A percentile compares a stretch with the other conserved stretches of the same genome.
Evolutionary conservation across 2,113 vertebrate genomes (phyloP).

Genomic region (Ibidorhyncha struthersii): DNA sequence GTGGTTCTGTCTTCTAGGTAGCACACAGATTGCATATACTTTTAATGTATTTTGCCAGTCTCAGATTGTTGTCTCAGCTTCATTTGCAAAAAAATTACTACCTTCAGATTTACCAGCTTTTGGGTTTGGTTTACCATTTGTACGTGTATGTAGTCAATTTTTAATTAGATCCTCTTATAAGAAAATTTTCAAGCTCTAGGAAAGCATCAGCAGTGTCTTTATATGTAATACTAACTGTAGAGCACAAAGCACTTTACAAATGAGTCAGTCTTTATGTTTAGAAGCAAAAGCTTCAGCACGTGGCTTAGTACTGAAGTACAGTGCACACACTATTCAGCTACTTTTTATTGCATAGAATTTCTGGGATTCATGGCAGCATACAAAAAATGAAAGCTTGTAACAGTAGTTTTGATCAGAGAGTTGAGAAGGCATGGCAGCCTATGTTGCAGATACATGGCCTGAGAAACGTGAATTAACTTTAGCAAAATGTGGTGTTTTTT

Average conservation of each 20-base stretch:
- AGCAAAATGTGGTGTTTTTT: not conserved
- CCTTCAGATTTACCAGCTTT: not conserved
- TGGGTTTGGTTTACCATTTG: not conserved
- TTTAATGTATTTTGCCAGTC: not conserved
- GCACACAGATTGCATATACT: not conserved
- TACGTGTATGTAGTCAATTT: not conserved
- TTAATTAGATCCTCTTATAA: not conserved
- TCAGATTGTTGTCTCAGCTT: not conserved
- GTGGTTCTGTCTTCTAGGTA: not conserved
- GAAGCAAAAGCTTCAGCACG: not conserved
- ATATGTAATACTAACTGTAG: not conserved
- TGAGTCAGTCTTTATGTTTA: not conserved
- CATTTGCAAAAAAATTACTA: not conserved
- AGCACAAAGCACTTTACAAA: not conserved
- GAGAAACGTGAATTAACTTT: not conserved
- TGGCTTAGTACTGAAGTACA: not conserved
- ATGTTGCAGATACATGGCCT: fast-evolving
- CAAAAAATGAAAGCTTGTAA: not conserved
- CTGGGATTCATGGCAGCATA: not conserved
- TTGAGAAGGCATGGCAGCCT: not conserved
- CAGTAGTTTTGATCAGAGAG: not conserved
- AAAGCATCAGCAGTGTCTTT: not conserved
- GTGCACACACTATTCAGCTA: not conserved
- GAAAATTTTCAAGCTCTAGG: not conserved
- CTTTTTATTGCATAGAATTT: not conserved